A percentile compares a stretch with the other conserved stretches of the same genome.
These are phyloP conservation scores for Pyrrhura leucotis DNA, from an alignment of 2,797 vertebrate species.

Conservation along the genomic window DNA sequence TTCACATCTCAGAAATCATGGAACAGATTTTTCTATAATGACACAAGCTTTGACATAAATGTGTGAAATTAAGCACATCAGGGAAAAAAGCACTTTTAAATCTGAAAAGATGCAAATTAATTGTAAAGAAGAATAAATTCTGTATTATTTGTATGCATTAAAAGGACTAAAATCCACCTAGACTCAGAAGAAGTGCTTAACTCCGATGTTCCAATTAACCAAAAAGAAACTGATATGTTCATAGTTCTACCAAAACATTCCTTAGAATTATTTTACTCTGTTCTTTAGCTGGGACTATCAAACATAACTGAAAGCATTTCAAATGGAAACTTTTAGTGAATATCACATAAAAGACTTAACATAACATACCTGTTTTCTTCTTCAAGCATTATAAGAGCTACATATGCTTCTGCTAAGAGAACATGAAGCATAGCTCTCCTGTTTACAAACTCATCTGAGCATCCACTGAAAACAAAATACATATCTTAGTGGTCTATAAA, in stretches of 20 bases:
- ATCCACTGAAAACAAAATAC: not conserved
- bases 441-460: not conserved
- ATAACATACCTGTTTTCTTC: not conserved
- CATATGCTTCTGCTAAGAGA: not conserved
- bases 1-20: not conserved
- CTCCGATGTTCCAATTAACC: not conserved
- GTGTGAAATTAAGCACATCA: accelerated
- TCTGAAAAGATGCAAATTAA: not conserved
- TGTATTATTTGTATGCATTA: accelerated
- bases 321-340: not conserved
- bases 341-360: not conserved
- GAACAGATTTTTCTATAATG: not conserved
- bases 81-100: not conserved
- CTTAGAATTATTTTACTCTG: not conserved
- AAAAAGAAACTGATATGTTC: not conserved
- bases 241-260: not conserved
- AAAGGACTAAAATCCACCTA: not conserved
- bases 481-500: not conserved
- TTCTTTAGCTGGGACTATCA: not conserved
- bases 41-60: not conserved
- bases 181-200: not conserved
- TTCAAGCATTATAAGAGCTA: not conserved
- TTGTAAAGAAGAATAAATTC: not conserved
- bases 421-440: not conserved
- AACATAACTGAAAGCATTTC: not conserved